Conservation (phyloP, 2,113 vertebrate species). For the Axis porcinus region DNA sequence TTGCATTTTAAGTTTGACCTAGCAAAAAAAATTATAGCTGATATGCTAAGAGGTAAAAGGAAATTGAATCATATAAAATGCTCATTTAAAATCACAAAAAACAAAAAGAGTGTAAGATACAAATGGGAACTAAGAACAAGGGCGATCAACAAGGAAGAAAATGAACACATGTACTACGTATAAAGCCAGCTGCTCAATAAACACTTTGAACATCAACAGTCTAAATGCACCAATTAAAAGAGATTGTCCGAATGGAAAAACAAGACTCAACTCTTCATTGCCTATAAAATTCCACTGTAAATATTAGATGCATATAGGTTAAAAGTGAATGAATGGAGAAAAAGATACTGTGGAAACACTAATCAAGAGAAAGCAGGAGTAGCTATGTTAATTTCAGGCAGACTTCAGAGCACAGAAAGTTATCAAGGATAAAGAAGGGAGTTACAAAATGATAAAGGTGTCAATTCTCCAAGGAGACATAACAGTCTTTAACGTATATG, state of each 20-base stretch:
- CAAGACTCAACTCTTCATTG: neutral
- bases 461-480: neutral
- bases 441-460: neutral
- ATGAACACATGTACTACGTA: neutral
- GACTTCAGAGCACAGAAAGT: neutral
- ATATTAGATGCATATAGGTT: neutral
- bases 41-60: neutral
- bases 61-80: neutral
- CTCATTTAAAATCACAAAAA: neutral
- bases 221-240: neutral
- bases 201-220: neutral
- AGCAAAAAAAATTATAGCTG: neutral
- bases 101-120: neutral
- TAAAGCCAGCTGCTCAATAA: neutral
- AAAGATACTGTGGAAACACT: neutral
- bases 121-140: neutral
- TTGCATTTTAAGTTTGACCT: neutral
- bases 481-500: neutral
- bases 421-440: neutral
- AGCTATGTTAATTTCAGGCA: neutral
- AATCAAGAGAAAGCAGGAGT: neutral
- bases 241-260: neutral
- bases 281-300: neutral
- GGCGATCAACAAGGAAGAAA: neutral
- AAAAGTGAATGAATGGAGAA: neutral